These are phyloP conservation scores for Brachionus angularis DNA, from an alignment of 1,140 invertebrate genomes.

Conservation along the genomic window DNA sequence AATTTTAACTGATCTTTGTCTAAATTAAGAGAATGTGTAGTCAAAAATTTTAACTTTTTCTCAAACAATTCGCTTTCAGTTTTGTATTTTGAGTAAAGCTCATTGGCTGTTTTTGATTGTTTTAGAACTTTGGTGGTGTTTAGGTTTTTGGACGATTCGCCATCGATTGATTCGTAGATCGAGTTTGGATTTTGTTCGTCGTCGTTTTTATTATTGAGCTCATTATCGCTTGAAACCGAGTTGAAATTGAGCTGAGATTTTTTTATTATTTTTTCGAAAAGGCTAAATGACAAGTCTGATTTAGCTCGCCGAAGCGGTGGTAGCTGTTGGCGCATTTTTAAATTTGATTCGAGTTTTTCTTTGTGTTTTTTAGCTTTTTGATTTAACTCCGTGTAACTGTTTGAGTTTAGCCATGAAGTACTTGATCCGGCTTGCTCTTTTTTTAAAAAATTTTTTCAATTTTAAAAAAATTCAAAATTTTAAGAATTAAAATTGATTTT, in stretches of 20 bases:
- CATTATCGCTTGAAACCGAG: too few species aligned
- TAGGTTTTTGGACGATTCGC: conserved; percentile 6
- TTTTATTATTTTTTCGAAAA: conserved; percentile 9
- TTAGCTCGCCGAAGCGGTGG: neutral
- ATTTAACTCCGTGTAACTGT: conserved; percentile 9
- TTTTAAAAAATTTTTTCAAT: neutral
- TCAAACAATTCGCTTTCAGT: too few species aligned
- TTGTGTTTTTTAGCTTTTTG: too few species aligned
- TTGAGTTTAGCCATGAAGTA: conserved; percentile 21
- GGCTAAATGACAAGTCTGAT: neutral
- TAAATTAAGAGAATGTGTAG: too few species aligned
- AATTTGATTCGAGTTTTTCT: conserved; percentile 5
- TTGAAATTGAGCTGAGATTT: too few species aligned
- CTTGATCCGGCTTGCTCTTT: neutral
- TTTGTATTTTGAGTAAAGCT: conserved; percentile 8
- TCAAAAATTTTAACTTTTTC: too few species aligned
- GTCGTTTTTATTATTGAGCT: too few species aligned
- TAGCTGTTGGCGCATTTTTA: too few species aligned
- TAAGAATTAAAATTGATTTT: too few species aligned
- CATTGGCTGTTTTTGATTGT: conserved; percentile 23
- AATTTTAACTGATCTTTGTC: too few species aligned
- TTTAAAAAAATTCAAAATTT: too few species aligned
- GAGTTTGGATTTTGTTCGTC: conserved; percentile 7
- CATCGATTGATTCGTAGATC: conserved; percentile 33
- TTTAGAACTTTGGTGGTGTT: neutral